phyloP scores from a whole-genome alignment of 2,113 vertebrate species.

The Tachysurus fulvidraco region DNA sequence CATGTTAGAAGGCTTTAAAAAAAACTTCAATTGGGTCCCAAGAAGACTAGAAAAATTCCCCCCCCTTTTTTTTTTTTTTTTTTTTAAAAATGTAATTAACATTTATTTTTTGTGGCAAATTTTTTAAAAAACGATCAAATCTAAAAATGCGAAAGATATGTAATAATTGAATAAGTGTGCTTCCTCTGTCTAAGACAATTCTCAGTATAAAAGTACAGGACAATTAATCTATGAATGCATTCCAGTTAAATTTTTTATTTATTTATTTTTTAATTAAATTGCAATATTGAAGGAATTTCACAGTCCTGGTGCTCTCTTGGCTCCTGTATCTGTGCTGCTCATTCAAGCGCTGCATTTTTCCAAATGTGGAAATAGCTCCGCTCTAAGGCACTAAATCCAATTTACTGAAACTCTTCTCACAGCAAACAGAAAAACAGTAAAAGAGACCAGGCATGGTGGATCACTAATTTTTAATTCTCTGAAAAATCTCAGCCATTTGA shows the following conservation, averaged over 20 bases:
- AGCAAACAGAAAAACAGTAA: not conserved
- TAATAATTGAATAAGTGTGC: not conserved
- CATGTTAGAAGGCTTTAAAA: not conserved
- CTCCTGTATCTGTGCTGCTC: conserved; percentile 59
- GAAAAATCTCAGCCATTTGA: conserved; percentile 33
- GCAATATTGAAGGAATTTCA: not conserved
- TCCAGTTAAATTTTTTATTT: not conserved
- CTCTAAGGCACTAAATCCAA: conserved; percentile 52
- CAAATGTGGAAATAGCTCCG: conserved; percentile 62
- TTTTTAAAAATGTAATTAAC: no score
- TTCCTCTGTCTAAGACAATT: not conserved
- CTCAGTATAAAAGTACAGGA: not conserved
- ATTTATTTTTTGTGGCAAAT: no score
- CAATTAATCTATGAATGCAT: not conserved
- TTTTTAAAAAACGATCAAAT: not conserved
- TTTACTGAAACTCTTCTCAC: conserved; percentile 55
- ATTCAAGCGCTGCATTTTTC: conserved; percentile 60
- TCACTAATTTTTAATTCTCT: conserved; percentile 54
- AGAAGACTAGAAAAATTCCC: no score
- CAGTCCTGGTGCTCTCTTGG: conserved; percentile 25
- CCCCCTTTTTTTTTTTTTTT: no score
- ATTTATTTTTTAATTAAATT: not conserved
- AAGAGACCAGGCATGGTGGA: conserved; percentile 63
- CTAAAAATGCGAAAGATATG: not conserved
- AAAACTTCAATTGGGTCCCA: not conserved